Evolutionary conservation across 2,797 vertebrate genomes (phyloP).

Genomic region (Anas capensis): DNA sequence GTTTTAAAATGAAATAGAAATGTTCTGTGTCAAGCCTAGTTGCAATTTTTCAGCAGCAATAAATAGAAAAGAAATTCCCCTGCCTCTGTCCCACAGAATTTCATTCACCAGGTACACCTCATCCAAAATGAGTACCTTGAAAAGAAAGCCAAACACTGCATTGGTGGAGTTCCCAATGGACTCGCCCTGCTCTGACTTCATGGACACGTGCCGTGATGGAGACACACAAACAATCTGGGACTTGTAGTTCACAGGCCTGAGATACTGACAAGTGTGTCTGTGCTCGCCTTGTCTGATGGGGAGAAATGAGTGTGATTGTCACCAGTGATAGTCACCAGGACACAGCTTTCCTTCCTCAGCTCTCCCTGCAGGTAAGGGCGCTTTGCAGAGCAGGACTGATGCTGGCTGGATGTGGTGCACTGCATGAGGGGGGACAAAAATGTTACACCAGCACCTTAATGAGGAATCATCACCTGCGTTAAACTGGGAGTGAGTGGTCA

Average conservation of each 20-base stretch:
- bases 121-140: background rate
- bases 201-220: background rate
- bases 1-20: background rate
- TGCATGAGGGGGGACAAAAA: accelerated
- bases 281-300: background rate
- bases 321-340: accelerated
- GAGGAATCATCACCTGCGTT: background rate
- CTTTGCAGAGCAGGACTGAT: background rate
- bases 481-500: background rate
- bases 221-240: background rate
- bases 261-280: background rate
- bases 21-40: background rate
- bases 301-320: accelerated
- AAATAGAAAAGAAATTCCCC: background rate
- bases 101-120: background rate
- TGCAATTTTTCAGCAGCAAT: background rate
- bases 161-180: accelerated
- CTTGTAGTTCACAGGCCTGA: background rate
- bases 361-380: background rate
- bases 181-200: background rate
- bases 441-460: accelerated
- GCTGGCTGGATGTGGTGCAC: accelerated
- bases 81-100: background rate
- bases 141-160: background rate
- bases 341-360: background rate